Percentiles rank a stretch among this genome's conserved stretches.
Conservation (phyloP, 1,140 invertebrate species). For the Lucilia sericata region DNA sequence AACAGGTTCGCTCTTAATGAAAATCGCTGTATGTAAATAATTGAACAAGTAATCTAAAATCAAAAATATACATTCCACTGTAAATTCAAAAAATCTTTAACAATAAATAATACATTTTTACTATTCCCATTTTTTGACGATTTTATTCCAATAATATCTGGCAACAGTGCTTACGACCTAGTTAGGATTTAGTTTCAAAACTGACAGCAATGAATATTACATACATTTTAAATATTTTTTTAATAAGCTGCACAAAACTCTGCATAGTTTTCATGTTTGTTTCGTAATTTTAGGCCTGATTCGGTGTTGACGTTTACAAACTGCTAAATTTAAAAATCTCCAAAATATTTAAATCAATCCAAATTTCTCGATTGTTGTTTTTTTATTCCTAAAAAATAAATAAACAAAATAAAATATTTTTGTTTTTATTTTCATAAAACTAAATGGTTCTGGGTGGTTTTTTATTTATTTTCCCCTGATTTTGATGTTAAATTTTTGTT, state of each 20-base stretch:
- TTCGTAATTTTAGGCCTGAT: too few species aligned
- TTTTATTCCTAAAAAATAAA: slow-evolving; percentile 37
- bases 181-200: too few species aligned
- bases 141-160: too few species aligned
- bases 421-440: slow-evolving; percentile 25
- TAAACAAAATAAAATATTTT: slow-evolving; percentile 31
- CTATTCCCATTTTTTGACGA: too few species aligned
- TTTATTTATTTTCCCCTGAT: slow-evolving; percentile 33
- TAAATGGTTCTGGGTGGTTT: slow-evolving; percentile 27
- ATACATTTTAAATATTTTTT: not conserved
- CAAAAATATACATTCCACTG: too few species aligned
- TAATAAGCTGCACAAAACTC: not conserved
- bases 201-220: not conserved
- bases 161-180: too few species aligned
- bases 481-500: slow-evolving; percentile 38
- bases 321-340: not conserved
- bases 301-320: too few species aligned
- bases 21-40: too few species aligned
- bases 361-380: not conserved
- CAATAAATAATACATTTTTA: too few species aligned
- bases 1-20: too few species aligned
- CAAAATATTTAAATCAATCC: not conserved
- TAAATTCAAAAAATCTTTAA: too few species aligned
- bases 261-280: not conserved
- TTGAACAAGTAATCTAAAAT: too few species aligned